Percentiles rank a stretch among this genome's conserved stretches.
phyloP scores from a whole-genome alignment of 2,113 vertebrate species.

The Oenanthe melanoleuca region DNA sequence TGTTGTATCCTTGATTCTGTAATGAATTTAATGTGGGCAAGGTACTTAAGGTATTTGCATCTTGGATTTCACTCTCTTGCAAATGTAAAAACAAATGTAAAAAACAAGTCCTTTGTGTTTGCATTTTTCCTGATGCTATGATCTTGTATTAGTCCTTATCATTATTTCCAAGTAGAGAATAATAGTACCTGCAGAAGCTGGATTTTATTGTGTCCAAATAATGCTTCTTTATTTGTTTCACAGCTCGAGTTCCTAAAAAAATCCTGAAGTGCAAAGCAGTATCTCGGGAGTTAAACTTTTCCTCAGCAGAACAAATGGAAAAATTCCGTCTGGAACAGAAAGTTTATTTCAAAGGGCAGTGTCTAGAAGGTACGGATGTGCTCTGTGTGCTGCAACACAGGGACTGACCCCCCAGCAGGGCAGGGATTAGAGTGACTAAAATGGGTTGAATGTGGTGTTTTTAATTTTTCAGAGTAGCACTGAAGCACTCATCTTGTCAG shows the following conservation, averaged over 20 bases:
- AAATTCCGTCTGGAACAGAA: conserved; percentile 99
- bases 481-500: background rate
- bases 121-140: background rate
- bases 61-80: background rate
- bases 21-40: background rate
- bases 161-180: background rate
- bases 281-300: conserved; percentile 97
- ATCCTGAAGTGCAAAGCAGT: conserved; percentile 98
- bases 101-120: background rate
- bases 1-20: background rate
- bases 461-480: conserved; percentile 35
- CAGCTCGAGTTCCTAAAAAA: conserved; percentile 98
- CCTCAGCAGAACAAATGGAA: conserved; percentile 96
- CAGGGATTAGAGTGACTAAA: background rate
- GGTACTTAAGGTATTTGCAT: background rate
- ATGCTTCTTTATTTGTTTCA: conserved; percentile 43
- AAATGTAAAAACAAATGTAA: background rate
- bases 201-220: background rate
- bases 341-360: conserved; percentile 99
- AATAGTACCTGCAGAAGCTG: background rate
- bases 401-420: background rate
- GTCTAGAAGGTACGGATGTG: conserved; percentile 90
- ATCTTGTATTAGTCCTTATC: background rate
- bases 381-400: background rate
- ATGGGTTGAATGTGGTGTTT: background rate